Evolutionary conservation across 2,888 invertebrate species (phyloP).

Genomic region (Scelioninae gen. 2): DNA sequence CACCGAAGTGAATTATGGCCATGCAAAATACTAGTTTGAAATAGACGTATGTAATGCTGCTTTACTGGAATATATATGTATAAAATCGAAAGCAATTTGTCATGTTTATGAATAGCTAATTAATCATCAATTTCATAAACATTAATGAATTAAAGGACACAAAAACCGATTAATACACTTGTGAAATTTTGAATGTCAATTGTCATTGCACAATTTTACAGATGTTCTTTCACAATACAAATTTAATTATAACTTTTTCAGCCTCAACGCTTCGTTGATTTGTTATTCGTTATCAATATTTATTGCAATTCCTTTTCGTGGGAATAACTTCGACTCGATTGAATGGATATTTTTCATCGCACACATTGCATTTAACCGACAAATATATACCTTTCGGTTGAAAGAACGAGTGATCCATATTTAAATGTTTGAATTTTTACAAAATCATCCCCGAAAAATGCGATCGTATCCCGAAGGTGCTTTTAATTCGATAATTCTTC

Average conservation of each 20-base stretch:
- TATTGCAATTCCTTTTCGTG: neutral
- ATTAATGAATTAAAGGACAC: too few species aligned
- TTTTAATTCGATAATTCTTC: neutral
- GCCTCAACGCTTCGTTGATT: neutral
- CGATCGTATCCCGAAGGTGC: too few species aligned
- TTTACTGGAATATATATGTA: neutral
- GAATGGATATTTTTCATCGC: neutral
- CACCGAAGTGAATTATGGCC: conserved; percentile 1
- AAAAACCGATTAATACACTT: too few species aligned
- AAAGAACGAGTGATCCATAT: neutral
- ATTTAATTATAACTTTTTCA: neutral
- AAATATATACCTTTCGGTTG: neutral
- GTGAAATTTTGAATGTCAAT: too few species aligned
- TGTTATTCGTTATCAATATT: neutral
- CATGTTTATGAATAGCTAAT: too few species aligned
- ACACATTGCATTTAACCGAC: neutral
- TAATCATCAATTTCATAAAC: too few species aligned
- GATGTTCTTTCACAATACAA: too few species aligned
- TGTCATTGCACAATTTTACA: too few species aligned
- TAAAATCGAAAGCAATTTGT: too few species aligned
- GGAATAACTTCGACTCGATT: neutral
- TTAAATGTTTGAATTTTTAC: neutral
- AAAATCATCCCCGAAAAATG: too few species aligned
- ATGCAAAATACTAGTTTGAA: neutral
- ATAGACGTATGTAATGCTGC: neutral